Evolutionary conservation across 35 echinoderm and acorn worm species (phyloP).

Genomic region (Ptychodera flava): DNA sequence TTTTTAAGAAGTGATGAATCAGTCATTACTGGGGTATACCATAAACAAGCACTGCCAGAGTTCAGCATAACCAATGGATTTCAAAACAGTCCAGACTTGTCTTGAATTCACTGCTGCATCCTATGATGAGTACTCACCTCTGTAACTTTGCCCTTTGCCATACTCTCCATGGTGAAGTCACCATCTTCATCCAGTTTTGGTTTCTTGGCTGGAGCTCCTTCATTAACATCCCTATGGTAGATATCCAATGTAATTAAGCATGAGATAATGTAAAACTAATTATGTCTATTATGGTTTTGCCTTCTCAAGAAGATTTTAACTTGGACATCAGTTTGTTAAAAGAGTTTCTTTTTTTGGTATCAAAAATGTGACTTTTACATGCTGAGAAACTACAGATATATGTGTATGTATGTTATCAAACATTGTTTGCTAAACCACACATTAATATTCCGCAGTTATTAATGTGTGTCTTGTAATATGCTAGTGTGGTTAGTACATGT

Average conservation of each 20-base stretch:
- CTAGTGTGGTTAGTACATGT: neutral
- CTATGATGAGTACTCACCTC: too few relatives aligned
- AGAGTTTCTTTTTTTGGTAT: neutral
- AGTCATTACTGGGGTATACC: too few relatives aligned
- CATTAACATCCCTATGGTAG: conserved; percentile 36
- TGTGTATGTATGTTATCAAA: neutral
- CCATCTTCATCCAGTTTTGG: conserved; percentile 45
- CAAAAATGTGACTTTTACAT: conserved; percentile 44
- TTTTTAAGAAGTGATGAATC: too few relatives aligned
- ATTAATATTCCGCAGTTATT: neutral
- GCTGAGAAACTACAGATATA: neutral
- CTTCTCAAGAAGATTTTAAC: neutral
- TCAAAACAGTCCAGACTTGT: too few relatives aligned
- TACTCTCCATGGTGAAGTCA: conserved; percentile 74
- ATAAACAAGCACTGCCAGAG: too few relatives aligned
- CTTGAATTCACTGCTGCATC: too few relatives aligned
- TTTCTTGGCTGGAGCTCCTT: conserved; percentile 38
- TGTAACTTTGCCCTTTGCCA: conserved; percentile 65
- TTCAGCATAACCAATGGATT: too few relatives aligned
- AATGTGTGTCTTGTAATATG: neutral
- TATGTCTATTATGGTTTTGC: neutral
- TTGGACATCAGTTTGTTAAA: neutral
- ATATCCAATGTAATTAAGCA: neutral
- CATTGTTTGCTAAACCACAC: neutral
- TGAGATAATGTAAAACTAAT: neutral